Base-by-base conservation (phyloP, 2,797 vertebrate genomes). In the Pagetopsis macropterus region DNA sequence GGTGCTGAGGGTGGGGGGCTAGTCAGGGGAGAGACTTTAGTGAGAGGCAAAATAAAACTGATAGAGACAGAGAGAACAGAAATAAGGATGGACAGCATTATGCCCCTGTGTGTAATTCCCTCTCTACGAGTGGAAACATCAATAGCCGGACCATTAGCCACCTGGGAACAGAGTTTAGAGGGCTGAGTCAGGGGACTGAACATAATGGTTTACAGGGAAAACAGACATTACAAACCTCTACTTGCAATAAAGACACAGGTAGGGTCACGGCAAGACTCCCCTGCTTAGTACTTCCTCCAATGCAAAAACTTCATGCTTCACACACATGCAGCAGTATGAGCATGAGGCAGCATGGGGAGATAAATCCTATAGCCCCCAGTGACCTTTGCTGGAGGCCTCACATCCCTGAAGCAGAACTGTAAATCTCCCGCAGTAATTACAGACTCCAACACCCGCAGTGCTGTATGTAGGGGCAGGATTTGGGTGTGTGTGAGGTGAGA, bases 381-480 rank as follows among this genome's bases (percentile, higher is more conserved):
- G 93, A 95, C 94, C 94, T 95, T 94, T 93, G 90, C 31, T 83
- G 52, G 76, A 90, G 45, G 72, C 88, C 89, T 90, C 65, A 44
- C 86, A 87, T 84, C 65, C 56, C 86, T 65, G 79, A 83, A 84
- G 85, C 76, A 81, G 74, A 77, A 86, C 78, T 77, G 83, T 96
- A 96, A 95, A 95, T 96, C 93, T 94, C 74, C n/a, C 6, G 46
- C 64, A 78, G 87, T 91, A 93, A 94, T 95, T 90, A 83, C 83
- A 76, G 84, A 83, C 89, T 74, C 87, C 51, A 64, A 75, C 78
- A 84, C 85, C 74, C 79, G 75, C 85, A 76, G 69, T 57, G 58
- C 59, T 82, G 44, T 44, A 78, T 68, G 78, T 31, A 62, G 3
- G 19, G 70, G 69, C 56, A 56, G 52, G 70, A 78, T 76, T 78